Evolutionary conservation across 2,113 vertebrate genomes (phyloP).

Genomic region (Gasterosteus nipponicus): DNA sequence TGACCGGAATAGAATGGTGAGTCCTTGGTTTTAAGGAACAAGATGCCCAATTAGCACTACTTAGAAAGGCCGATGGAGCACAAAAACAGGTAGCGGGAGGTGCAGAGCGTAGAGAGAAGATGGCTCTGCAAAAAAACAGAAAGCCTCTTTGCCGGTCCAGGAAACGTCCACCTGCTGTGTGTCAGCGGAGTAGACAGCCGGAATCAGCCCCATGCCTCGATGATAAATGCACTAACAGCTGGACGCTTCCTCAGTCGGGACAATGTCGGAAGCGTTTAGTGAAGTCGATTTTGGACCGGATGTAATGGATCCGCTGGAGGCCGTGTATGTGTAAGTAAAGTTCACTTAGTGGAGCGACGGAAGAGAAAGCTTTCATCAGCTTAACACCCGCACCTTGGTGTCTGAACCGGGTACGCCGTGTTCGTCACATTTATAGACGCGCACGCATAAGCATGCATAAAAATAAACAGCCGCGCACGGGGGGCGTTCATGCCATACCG

Average conservation of each 20-base stretch:
- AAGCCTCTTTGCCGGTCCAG: conserved; percentile 35
- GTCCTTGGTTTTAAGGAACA: conserved; percentile 14
- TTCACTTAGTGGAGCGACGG: conserved; percentile 48
- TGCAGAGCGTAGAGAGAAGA: conserved; percentile 25
- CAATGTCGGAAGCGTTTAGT: conserved; percentile 62
- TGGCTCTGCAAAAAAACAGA: conserved; percentile 37
- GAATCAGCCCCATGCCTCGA: conserved; percentile 54
- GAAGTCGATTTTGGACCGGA: conserved; percentile 55
- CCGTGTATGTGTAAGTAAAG: conserved; percentile 33
- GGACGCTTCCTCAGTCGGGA: conserved; percentile 57
- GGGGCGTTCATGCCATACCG: conserved; percentile 60
- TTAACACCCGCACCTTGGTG: conserved; percentile 68
- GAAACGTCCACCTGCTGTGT: conserved; percentile 45
- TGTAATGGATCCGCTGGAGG: conserved; percentile 60
- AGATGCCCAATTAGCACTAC: conserved; percentile 32
- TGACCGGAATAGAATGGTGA: conserved; percentile 16
- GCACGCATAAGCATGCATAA: conserved; percentile 44
- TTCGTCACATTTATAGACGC: conserved; percentile 52
- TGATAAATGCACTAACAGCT: conserved; percentile 71
- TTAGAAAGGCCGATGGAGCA: conserved; percentile 46
- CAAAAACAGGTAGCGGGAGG: conserved; percentile 29
- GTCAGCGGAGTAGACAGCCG: conserved; percentile 53
- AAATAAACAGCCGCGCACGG: conserved; percentile 57
- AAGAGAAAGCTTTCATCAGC: conserved; percentile 68
- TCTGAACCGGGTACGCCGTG: conserved; percentile 37